Base-by-base conservation (phyloP, 2,888 invertebrate species). In the Cantharis rufa region DNA sequence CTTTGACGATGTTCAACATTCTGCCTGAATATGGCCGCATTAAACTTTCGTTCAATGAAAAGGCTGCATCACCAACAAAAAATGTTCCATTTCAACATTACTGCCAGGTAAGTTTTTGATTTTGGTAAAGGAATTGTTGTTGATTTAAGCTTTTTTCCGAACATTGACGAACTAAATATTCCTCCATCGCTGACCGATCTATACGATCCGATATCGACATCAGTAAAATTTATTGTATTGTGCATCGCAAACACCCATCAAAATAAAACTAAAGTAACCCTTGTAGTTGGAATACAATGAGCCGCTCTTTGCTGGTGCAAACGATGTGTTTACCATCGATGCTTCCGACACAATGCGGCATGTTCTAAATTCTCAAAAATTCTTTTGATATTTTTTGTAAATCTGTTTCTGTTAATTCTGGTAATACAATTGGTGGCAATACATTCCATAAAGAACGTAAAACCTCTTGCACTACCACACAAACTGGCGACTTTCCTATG, bases 241-340 rank as follows among this genome's bases (percentile, higher is more conserved):
- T 3, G 81, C 82, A 77, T 85, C 83, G 72, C 84, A 83, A 63
- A 82, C 69, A 27, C 82, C 84, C 70, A 86, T 75, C 48, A 85
- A 75, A 15, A 85, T 84, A 48, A 86, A 81, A 79, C 85, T 85
- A 71, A 77, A 82, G 66, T 71, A 80, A 62, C 81, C 79, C 82
- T 86, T 84, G 78, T 85, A 85, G 79, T 86, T 86, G 74, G 77
- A 84, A 76, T 75, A 85, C 68, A 82, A 71, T 10, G 83, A 83
- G n/a, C 85, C 84, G 70, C 81, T 81, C 13, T 84, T 79, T 32
- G 76, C 13, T n/a, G 85, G 85, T 15, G 79, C 77, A 73, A 80
- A 18, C 10, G 1, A 84, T 80, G 77, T 84, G 84, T 77, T 83
- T 85, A 0, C 85, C 84, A 77, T 84, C 84, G 15, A 84, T 79